Evolutionary conservation across 2,888 invertebrate species (phyloP), one percentile per base, ranked within the genome.

Genomic region (Halictus ligatus): DNA sequence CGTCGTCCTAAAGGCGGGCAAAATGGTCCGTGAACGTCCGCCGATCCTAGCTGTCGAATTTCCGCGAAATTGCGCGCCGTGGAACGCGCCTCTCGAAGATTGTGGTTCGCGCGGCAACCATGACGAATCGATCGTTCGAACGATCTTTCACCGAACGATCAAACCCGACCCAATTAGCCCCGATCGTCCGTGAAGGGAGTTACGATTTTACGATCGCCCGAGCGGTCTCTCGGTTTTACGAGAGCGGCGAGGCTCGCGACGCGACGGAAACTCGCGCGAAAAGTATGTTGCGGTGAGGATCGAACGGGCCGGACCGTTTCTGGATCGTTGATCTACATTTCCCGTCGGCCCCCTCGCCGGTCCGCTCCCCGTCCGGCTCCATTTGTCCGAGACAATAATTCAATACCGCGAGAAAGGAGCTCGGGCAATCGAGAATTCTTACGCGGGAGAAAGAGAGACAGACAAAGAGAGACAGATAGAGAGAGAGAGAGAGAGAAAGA

Each of bases 91-190:
- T 13, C 60, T 13, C 60, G 3, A 60, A 60, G 25, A n/a, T n/a
- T n/a, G n/a, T n/a, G n/a, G 60, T 15, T 29, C 25, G 21, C 29
- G 25, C 50, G 40, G 76, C 35, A 18, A 67, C 35, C 67, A 35
- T 67, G 67, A 67, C 67, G 67, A 67, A 35, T 35, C 67, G 67
- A 67, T 67, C 67, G 67, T 67, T 29, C 25, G 29, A 73, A 48
- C 48, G 76, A 89, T 87, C 85, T 80, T 71, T 78, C 78, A 75
- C 78, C 71, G 48, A 74, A 35, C 82, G 83, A 81, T 58, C 80
- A 80, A 79, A 85, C 76, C 64, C 79, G 88, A 89, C 89, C 88
- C 78, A 80, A 88, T 89, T 89, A 81, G 73, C 74, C 69, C 80
- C 89, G 85, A 89, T 88, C 80, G 69, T 54, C 50, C 80, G 80